These are phyloP conservation scores for Cataglyphis albicans DNA, from an alignment of 2,888 invertebrate genomes.

Conservation along the genomic window DNA sequence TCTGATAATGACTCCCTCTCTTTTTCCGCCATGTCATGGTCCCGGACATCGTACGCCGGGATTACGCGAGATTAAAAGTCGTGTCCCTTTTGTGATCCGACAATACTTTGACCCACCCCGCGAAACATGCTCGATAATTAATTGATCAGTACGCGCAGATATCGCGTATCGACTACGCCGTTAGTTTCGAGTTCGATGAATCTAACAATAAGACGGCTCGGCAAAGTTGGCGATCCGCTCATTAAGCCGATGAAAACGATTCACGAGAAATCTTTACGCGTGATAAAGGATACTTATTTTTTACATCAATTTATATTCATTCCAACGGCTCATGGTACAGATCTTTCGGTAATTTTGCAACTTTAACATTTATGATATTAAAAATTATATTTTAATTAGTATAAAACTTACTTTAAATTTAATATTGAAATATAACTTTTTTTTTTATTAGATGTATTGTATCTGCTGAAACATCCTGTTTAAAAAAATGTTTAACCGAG, in stretches of 20 bases:
- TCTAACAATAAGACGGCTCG: conserved; percentile 42
- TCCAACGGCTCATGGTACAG: not conserved
- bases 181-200: conserved; percentile 62
- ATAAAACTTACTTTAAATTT: not conserved
- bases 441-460: not conserved
- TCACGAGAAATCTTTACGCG: not conserved
- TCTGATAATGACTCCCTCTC: conserved; percentile 78
- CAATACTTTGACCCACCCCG: conserved; percentile 72
- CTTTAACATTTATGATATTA: not conserved
- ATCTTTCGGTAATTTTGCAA: not conserved
- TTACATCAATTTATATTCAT: not conserved
- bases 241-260: conserved; percentile 50
- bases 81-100: conserved; percentile 77
- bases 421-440: not conserved
- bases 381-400: not conserved
- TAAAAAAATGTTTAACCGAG: not conserved
- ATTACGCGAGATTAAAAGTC: conserved; percentile 73
- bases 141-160: conserved; percentile 81
- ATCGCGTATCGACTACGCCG: conserved; percentile 70
- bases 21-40: conserved; percentile 79
- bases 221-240: conserved; percentile 36
- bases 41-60: conserved; percentile 67
- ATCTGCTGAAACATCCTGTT: too few relatives aligned
- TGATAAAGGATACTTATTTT: not conserved
- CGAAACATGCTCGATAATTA: conserved; percentile 78